These are phyloP conservation scores for Smittia sp. DNA, from an alignment of 2,888 invertebrate genomes.

Conservation along the genomic window DNA sequence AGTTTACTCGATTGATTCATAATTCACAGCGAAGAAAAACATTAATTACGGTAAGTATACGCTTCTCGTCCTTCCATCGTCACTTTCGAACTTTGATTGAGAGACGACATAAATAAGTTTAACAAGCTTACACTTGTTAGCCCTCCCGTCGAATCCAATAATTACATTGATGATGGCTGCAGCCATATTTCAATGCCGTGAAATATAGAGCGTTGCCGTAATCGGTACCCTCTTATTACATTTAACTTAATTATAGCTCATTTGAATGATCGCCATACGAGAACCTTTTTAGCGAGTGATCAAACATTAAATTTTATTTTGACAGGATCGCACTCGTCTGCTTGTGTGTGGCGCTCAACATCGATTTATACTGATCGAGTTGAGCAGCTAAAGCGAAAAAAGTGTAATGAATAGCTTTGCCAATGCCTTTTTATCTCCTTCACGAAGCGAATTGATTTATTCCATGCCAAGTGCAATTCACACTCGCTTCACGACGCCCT, in stretches of 20 bases:
- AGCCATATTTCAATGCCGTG: slow-evolving; percentile 42
- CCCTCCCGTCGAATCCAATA: slow-evolving; percentile 67
- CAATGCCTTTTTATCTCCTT: background rate
- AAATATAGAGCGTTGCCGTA: slow-evolving; percentile 30
- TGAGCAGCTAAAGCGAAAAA: background rate
- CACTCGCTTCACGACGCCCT: slow-evolving; percentile 5
- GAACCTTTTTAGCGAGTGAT: background rate
- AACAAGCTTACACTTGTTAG: slow-evolving; percentile 58
- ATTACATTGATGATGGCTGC: slow-evolving; percentile 75
- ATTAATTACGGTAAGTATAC: slow-evolving; percentile 36
- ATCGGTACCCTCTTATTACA: slow-evolving; percentile 11
- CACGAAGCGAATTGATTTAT: slow-evolving; percentile 24
- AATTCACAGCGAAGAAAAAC: background rate
- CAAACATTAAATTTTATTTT: slow-evolving; percentile 15
- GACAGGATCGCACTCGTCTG: background rate
- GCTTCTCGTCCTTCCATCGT: slow-evolving; percentile 11
- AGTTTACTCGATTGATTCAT: background rate
- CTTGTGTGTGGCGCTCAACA: slow-evolving; percentile 8
- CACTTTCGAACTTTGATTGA: slow-evolving; percentile 26
- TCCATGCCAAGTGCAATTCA: slow-evolving; percentile 20
- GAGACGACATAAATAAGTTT: background rate
- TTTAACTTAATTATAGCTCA: slow-evolving; percentile 29
- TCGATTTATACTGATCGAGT: background rate
- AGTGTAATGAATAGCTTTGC: background rate
- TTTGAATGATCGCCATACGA: slow-evolving; percentile 9